Evolutionary conservation across 2,113 vertebrate genomes (phyloP).

Genomic region (Tonatia bakeri): DNA sequence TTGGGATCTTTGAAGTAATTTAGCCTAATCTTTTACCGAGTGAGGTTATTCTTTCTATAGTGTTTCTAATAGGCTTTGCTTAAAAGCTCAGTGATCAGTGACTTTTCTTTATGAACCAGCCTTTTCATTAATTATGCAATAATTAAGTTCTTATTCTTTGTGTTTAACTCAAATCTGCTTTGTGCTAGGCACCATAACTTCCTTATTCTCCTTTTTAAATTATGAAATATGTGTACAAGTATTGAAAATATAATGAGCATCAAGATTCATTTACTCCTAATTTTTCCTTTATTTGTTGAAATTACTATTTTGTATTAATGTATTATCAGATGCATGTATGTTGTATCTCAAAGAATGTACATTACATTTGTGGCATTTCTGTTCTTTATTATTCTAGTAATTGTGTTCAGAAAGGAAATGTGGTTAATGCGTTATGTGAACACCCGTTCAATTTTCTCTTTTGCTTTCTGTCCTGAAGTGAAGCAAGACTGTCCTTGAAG

Average conservation of each 20-base stretch:
- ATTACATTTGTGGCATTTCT: neutral
- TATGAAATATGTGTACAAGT: neutral
- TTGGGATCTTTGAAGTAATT: conserved; percentile 28
- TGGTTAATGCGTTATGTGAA: neutral
- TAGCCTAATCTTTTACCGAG: neutral
- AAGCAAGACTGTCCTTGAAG: neutral
- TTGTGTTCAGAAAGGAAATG: conserved; percentile 1
- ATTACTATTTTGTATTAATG: neutral
- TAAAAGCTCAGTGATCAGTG: neutral
- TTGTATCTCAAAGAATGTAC: neutral
- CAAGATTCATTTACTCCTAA: neutral
- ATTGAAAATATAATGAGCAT: neutral
- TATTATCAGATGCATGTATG: neutral
- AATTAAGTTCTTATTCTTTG: neutral
- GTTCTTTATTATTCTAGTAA: neutral
- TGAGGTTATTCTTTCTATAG: neutral
- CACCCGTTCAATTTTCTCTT: neutral
- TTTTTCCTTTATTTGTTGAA: neutral
- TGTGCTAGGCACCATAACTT: neutral
- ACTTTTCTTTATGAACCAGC: neutral
- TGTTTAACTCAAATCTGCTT: neutral
- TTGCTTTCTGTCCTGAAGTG: neutral
- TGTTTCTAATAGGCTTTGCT: neutral
- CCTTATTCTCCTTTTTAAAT: neutral
- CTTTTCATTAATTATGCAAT: neutral